Evolutionary conservation across 2,113 vertebrate species (phyloP), one percentile per base, ranked within the genome.

Genomic region (Rostratula benghalensis): DNA sequence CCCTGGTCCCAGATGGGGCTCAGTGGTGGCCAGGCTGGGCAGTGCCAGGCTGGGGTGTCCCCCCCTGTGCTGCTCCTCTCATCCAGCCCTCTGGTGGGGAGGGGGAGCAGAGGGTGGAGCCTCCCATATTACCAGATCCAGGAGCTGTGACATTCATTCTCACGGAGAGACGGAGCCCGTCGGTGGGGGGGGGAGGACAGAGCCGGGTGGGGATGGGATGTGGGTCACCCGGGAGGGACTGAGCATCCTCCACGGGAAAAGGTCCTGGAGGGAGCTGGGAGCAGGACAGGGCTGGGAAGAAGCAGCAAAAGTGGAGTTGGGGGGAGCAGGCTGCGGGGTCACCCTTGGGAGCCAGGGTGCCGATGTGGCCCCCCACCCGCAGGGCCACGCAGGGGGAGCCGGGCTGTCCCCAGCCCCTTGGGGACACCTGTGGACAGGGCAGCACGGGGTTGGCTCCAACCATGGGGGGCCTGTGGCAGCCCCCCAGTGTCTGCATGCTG

Each of bases 31-130:
- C 45, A 41, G 21, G 14, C n/a, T 77, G 87, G 82, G 75, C 59
- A 71, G 64, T 10, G 67, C 65, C 74, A 54, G 78, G 37, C 67
- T 6, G 75, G 73, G 60, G 56, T 59, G 28, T 13, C 33, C 35
- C 48, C 48, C 51, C 57, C 33, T 48, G 9, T 60, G 57, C 87
- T 37, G 63, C 35, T 30, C 41, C 61, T 83, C 37, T 1, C 41
- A 24, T 67, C 91, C 94, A 61, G 28, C 37, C 74, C 60, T 33
- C 79, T 6, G 76, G 1, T 27, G 89, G 56, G 77, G 81, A 73
- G 83, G 64, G 86, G 68, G 54, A 77, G 92, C 1, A 2, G 90
- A 79, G 89, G 95, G 96, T 80, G 95, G 95, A 96, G 95, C 88
- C 64, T 94, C 54, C 22, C 45, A 2, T 25, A 33, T 21, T 41